phyloP scores from a whole-genome alignment of 2,888 invertebrate genomes.

The Lithophane socia region DNA sequence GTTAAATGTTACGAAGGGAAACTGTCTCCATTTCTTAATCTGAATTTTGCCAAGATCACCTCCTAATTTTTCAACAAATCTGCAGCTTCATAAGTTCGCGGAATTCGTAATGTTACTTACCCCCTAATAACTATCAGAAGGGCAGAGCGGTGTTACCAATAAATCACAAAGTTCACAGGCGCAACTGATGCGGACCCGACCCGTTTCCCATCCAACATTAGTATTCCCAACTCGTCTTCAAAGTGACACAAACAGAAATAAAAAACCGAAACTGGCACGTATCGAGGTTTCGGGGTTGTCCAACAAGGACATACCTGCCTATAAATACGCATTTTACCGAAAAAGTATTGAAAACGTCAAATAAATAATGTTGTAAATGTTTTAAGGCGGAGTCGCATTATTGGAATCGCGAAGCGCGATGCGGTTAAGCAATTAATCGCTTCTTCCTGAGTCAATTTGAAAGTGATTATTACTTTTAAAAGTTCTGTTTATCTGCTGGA shows the following conservation, averaged over 20 bases:
- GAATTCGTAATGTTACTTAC: constrained; percentile 14
- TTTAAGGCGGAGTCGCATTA: constrained; percentile 30
- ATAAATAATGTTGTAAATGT: constrained; percentile 57
- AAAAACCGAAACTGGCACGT: constrained; percentile 60
- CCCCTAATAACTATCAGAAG: constrained; percentile 35
- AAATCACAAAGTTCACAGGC: constrained; percentile 58
- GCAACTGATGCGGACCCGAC: constrained; percentile 46
- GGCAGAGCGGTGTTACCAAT: constrained; percentile 29
- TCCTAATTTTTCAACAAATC: neutral
- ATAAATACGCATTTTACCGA: constrained; percentile 45
- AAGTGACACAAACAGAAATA: constrained; percentile 52
- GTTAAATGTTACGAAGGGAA: neutral
- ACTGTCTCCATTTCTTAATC: neutral
- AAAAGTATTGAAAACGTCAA: constrained; percentile 50
- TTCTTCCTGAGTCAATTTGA: constrained; percentile 4
- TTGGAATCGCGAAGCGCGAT: constrained; percentile 13
- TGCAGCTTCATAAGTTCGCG: neutral
- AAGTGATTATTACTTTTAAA: neutral
- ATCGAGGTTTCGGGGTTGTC: constrained; percentile 71
- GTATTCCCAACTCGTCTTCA: constrained; percentile 57
- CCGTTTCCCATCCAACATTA: constrained; percentile 50
- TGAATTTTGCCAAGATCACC: neutral
- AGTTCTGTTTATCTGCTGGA: neutral
- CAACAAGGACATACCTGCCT: constrained; percentile 64
- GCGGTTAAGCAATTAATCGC: constrained; percentile 5